Conservation (phyloP, 2,888 invertebrate genomes). For the Aphodius granarius region DNA sequence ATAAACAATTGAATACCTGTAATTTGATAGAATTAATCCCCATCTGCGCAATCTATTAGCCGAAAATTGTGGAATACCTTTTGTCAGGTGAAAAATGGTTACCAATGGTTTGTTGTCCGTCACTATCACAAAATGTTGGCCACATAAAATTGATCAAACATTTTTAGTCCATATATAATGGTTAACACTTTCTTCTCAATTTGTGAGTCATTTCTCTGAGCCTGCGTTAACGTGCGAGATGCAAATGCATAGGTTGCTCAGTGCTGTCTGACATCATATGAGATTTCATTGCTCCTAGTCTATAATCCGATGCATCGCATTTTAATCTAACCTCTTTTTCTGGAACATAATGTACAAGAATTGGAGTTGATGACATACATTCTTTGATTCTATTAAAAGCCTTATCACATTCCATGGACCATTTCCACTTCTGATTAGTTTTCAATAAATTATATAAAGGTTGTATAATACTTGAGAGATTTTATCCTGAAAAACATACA, state of each 20-base stretch:
- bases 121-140: slow-evolving; percentile 17
- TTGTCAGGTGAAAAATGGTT: slow-evolving; percentile 18
- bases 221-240: slow-evolving; percentile 24
- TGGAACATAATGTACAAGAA: slow-evolving; percentile 6
- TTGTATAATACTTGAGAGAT: slow-evolving; percentile 15
- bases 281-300: slow-evolving; percentile 23
- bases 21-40: slow-evolving; percentile 14
- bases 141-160: slow-evolving; percentile 21
- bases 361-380: slow-evolving; percentile 1
- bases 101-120: slow-evolving; percentile 23
- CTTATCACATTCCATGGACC: slow-evolving; percentile 10
- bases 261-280: slow-evolving; percentile 26
- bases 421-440: background rate
- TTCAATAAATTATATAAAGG: slow-evolving; percentile 19
- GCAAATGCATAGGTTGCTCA: slow-evolving; percentile 32
- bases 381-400: slow-evolving; percentile 19
- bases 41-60: slow-evolving; percentile 10
- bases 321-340: slow-evolving; percentile 9
- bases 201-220: slow-evolving; percentile 20
- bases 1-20: slow-evolving; percentile 3
- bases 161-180: slow-evolving; percentile 11
- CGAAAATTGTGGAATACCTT: slow-evolving; percentile 11
- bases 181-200: slow-evolving; percentile 24
- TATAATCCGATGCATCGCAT: slow-evolving; percentile 3
- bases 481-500: background rate